Conservation (phyloP, 2,113 vertebrate species). For the Python bivittatus region DNA sequence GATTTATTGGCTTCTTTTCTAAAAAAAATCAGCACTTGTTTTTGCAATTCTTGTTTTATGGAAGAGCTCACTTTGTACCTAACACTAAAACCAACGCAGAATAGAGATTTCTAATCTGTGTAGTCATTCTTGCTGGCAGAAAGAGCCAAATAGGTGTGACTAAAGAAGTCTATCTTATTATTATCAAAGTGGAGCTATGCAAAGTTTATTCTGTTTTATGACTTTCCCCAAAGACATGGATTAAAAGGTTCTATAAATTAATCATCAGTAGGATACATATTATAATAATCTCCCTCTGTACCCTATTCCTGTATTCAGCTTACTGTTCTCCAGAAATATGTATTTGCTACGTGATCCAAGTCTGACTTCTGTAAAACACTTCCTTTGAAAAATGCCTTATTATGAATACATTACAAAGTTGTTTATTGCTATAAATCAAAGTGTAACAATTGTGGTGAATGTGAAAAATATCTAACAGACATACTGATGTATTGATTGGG, state of each 20-base stretch:
- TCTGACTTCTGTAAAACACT: background rate
- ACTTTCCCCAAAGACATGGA: background rate
- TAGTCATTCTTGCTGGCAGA: background rate
- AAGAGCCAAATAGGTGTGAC: background rate
- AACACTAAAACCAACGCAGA: background rate
- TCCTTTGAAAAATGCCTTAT: background rate
- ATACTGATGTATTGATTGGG: background rate
- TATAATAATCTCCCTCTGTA: background rate
- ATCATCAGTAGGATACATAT: background rate
- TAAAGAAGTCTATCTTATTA: background rate
- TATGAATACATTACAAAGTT: background rate
- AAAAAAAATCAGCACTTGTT: background rate
- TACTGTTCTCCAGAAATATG: background rate
- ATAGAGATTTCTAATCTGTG: background rate
- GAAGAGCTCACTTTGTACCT: background rate
- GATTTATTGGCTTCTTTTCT: background rate
- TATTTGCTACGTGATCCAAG: background rate
- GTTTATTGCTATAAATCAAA: background rate
- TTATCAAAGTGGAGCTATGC: background rate
- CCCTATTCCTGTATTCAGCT: background rate
- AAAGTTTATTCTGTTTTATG: conserved; percentile 17
- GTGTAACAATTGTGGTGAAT: background rate
- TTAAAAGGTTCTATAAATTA: background rate
- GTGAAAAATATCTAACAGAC: background rate
- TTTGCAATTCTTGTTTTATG: background rate